Base-by-base conservation (phyloP, 23 tunicate species). In the Phallusia fumigata region DNA sequence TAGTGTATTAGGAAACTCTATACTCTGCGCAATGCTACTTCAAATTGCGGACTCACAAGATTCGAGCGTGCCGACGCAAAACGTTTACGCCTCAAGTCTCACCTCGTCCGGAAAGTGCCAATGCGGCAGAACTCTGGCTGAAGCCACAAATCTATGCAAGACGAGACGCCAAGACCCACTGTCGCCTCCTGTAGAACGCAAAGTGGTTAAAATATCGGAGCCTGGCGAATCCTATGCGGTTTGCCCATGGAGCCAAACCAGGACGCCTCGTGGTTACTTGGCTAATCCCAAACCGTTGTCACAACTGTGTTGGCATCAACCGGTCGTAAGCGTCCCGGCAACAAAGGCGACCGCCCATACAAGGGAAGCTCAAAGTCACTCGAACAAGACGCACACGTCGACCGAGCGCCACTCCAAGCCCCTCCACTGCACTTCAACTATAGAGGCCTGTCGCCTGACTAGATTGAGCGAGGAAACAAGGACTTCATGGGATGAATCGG, bases 161-260 rank as follows among this genome's bases (percentile, higher is more conserved):
- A 1, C 69, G 13, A 58, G 28, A 58, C 13, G 69, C 28, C 47
- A 40, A 40, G 47, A 40, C 8, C 47, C 47, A 10, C 47, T 40
- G 47, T 40, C 10, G 47, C 69, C 69, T 13, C 11, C 26, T 13
- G 15, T 24, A 24, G 16, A 58, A 58, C 69, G 28, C 69, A 1
- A 40, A 10, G 47, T 10, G 47, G 47, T 40, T 40, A 40, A 40
- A 40, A 5, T 1, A 16, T 58, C 69, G 26, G 69, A 24, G 69
- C 16, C 69, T 3, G 28, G 13, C 69, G 28, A 13, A 58, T 58
- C 69, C 28, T 16, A 22, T 58, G 69, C 69, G 69, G 69, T 58
- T 58, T 58, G 69, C 69, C 69, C 11, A 1, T 58, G 69, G 69
- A 58, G 69, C 69, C 26, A 58, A 58, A 58, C 13, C 69, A 58